phyloP scores from a whole-genome alignment of 37 sponge, comb jelly and placozoan genomes.

The Geodia barretti region DNA sequence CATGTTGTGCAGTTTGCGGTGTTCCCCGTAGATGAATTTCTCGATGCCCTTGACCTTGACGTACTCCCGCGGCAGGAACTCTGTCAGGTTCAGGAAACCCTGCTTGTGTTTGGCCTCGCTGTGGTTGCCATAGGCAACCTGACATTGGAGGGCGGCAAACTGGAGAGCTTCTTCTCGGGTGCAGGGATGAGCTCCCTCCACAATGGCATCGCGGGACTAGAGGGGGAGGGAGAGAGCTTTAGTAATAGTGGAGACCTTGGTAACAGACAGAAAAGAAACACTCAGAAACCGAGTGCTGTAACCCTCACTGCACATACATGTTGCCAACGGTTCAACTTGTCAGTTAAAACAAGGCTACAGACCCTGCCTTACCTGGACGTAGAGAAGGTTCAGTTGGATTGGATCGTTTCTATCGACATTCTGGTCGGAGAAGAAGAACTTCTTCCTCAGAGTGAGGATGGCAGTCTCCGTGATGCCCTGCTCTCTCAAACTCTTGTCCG shows the following conservation, averaged over 20 bases:
- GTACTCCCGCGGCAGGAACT: conserved; percentile 87
- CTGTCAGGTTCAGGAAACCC: conserved; percentile 79
- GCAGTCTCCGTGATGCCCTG: conserved; percentile 93
- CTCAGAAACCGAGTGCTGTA: not conserved
- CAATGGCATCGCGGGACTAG: conserved; percentile 81
- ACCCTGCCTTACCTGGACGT: conserved; percentile 67
- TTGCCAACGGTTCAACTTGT: too few relatives aligned
- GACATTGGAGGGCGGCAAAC: conserved; percentile 94
- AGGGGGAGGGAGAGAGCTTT: not conserved
- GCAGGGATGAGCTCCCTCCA: conserved; percentile 88
- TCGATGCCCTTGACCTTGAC: conserved; percentile 84
- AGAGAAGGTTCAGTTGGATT: conserved; percentile 92
- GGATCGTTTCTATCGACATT: conserved; percentile 95
- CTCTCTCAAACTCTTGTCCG: conserved; percentile 88
- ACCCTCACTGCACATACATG: not conserved
- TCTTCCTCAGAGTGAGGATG: conserved; percentile 88
- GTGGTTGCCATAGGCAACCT: conserved; percentile 91
- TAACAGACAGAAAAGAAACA: not conserved
- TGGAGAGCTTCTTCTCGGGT: conserved; percentile 89
- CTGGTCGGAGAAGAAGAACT: conserved; percentile 93
- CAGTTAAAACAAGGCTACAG: not conserved
- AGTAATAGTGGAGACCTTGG: not conserved
- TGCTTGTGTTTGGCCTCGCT: conserved; percentile 94
- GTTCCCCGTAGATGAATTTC: conserved; percentile 77
- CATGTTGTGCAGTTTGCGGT: conserved; percentile 85